Evolutionary conservation across 2,797 vertebrate species (phyloP).

Genomic region (Acrossocheilus wenchowensis): DNA sequence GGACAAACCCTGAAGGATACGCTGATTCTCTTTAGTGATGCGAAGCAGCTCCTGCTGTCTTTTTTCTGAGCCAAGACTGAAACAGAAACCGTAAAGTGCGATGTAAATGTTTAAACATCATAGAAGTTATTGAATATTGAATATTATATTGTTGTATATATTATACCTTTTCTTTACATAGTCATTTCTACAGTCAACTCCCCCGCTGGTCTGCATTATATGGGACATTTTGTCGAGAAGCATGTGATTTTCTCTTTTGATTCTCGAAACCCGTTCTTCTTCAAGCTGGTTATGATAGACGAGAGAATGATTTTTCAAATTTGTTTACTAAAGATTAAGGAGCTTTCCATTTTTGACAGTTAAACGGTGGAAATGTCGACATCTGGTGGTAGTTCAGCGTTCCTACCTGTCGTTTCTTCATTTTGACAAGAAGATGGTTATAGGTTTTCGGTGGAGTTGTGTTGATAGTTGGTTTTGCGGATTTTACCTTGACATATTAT

Average conservation of each 20-base stretch:
- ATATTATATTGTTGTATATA: not conserved
- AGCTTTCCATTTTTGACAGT: not conserved
- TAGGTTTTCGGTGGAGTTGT: conserved; percentile 68
- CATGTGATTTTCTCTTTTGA: conserved; percentile 78
- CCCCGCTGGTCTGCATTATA: conserved; percentile 75
- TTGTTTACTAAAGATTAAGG: not conserved
- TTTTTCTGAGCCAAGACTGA: conserved; percentile 74
- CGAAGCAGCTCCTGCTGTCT: conserved; percentile 70
- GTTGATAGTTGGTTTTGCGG: conserved; percentile 75
- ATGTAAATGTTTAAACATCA: not conserved
- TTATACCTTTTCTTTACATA: conserved; percentile 74
- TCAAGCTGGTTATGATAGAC: conserved; percentile 69
- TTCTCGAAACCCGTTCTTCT: conserved; percentile 69
- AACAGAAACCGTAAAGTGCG: not conserved
- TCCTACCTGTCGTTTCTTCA: conserved; percentile 79
- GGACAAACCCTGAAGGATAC: conserved; percentile 70
- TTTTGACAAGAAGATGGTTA: conserved; percentile 73
- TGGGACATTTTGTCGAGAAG: conserved; percentile 78
- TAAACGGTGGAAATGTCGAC: not conserved
- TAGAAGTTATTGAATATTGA: not conserved
- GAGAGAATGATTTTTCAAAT: not conserved
- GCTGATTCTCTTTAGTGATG: conserved; percentile 74
- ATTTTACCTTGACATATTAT: conserved; percentile 73
- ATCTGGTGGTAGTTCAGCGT: conserved; percentile 6
- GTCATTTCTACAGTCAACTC: conserved; percentile 71